Evolutionary conservation across 2,113 vertebrate genomes (phyloP), one percentile per base, ranked within the genome.

Genomic region (Capreolus pygargus): DNA sequence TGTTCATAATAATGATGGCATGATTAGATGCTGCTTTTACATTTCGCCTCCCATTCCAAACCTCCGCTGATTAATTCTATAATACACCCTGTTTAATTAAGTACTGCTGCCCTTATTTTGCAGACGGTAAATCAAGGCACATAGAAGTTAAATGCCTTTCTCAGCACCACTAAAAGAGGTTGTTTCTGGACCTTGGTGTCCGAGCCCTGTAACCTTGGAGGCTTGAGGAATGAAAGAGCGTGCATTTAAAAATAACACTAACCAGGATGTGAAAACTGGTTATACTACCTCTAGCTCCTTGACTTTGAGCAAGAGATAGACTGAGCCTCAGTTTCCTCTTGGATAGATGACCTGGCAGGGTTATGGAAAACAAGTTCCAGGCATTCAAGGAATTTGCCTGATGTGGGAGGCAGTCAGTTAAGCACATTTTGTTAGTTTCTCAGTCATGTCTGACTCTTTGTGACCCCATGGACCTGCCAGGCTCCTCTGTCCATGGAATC

Each of bases 121-220:
- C n/a, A 87, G n/a, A 70, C 76, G 47, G 17, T 89, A 97, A 97
- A 93, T 97, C 93, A 98, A 96, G 78, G 23, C 45, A 94, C 6
- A 27, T 12, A 36, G 47, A 93, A 61, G 55, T 81, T 91, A 89
- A 94, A 94, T 30, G 39, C 14, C 55, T 96, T 88, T 92, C 54
- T 90, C 27, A 83, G 9, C 86, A 92, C 23, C 30, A 87, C 7
- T 33, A 25, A 70, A 17, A 79, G 33, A 64, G 27, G 21, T 55
- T 15, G 3, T 91, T 97, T 95, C 60, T 94, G 52, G 25, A 45
- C 74, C 1, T 21, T 16, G 4, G 21, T 87, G 25, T 90, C 94
- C 87, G 28, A 95, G 64, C 52, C 28, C 27, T 39, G 3, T 15
- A 47, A 25, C 30, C 58, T 45, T 0, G 2, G 16, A 15, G 10